phyloP scores from a whole-genome alignment of 2,888 invertebrate genomes.

The Tuberolachnus salignus region DNA sequence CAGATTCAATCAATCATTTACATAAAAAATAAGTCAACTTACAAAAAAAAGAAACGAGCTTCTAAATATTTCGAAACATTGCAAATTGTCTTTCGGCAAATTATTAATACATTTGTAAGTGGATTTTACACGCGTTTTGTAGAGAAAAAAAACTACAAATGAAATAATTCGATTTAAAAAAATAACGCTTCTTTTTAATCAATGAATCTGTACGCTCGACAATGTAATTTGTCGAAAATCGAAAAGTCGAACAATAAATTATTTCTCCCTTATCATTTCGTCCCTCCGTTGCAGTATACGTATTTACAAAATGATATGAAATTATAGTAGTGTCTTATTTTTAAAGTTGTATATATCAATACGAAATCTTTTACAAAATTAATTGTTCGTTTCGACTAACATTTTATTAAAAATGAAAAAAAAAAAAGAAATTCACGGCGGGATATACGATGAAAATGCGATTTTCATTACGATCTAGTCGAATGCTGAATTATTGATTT shows the following conservation, averaged over 20 bases:
- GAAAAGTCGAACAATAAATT: background rate
- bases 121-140: too few species aligned
- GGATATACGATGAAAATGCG: too few species aligned
- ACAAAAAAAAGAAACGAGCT: background rate
- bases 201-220: background rate
- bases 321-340: background rate
- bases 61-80: background rate
- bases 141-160: background rate
- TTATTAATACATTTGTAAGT: background rate
- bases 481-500: too few species aligned
- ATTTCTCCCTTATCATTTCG: background rate
- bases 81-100: background rate
- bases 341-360: background rate
- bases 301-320: background rate
- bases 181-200: background rate
- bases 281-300: background rate
- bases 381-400: background rate
- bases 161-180: background rate
- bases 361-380: background rate
- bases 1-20: conserved; percentile 11
- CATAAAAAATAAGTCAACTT: background rate
- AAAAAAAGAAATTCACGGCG: background rate
- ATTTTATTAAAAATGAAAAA: background rate
- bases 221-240: background rate
- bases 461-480: too few species aligned